phyloP scores from a whole-genome alignment of 1,140 invertebrate species.

The Pygmarrhopalites habei region DNA sequence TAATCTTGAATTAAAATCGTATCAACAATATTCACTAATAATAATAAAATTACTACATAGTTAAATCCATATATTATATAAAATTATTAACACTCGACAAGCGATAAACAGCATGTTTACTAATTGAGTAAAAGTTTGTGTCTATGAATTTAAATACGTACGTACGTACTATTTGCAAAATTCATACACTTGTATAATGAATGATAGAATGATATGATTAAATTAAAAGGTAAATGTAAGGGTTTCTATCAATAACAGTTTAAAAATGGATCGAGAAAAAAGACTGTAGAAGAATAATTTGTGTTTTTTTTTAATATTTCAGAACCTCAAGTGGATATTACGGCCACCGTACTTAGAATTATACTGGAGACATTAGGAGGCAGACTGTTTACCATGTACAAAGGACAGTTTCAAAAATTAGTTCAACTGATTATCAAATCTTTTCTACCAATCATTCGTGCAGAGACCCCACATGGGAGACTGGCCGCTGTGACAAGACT shows the following conservation, averaged over 20 bases:
- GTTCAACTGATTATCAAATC: conserved; percentile 9
- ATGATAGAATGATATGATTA: no score
- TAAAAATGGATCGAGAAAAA: no score
- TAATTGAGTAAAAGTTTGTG: no score
- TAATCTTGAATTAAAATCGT: neutral
- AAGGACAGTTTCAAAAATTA: conserved; percentile 29
- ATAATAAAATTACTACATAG: no score
- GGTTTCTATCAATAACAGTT: no score
- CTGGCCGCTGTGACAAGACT: conserved; percentile 23
- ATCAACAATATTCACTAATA: no score
- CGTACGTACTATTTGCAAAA: neutral
- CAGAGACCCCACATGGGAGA: conserved; percentile 23
- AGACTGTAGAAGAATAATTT: no score
- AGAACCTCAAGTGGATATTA: conserved; percentile 36
- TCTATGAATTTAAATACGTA: neutral
- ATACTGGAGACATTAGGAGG: conserved; percentile 30
- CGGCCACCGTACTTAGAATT: conserved; percentile 25
- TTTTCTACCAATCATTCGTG: conserved; percentile 24
- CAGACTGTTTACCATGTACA: conserved; percentile 8
- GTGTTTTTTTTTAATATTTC: neutral
- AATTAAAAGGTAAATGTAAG: no score
- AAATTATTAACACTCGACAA: no score
- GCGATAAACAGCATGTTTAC: no score
- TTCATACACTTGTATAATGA: neutral
- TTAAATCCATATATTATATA: no score